Evolutionary conservation across 1,140 invertebrate species (phyloP).

Genomic region (Himalopsyche phryganea): DNA sequence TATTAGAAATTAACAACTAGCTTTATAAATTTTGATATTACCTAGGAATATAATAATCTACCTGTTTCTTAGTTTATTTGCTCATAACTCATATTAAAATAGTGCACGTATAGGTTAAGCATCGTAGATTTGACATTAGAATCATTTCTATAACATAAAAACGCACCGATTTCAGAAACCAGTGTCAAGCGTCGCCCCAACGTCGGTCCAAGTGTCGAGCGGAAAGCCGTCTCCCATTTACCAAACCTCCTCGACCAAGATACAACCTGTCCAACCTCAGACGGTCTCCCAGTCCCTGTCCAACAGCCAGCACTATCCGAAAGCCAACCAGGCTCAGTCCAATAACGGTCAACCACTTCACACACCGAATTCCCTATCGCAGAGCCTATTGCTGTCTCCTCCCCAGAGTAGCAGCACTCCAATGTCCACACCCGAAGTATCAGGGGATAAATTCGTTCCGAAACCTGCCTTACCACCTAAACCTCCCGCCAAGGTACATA

Average conservation of each 20-base stretch:
- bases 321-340: constrained; percentile 37
- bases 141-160: too few species aligned
- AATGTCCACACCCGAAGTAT: constrained; percentile 53
- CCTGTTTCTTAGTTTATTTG: too few species aligned
- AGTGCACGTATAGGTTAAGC: too few species aligned
- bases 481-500: constrained; percentile 55
- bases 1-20: too few species aligned
- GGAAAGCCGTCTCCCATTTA: constrained; percentile 73
- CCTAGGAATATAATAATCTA: too few species aligned
- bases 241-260: constrained; percentile 76
- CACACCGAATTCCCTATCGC: constrained; percentile 46
- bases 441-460: constrained; percentile 48
- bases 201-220: constrained; percentile 59
- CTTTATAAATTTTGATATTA: too few species aligned
- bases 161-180: constrained; percentile 57
- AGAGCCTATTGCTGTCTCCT: constrained; percentile 53
- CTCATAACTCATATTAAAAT: too few species aligned
- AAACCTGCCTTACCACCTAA: constrained; percentile 74
- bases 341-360: constrained; percentile 17
- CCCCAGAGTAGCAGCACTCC: constrained; percentile 58
- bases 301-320: constrained; percentile 41
- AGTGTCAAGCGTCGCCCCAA: constrained; percentile 78
- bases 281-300: constrained; percentile 54
- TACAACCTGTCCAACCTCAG: constrained; percentile 75
- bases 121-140: too few species aligned